Base-by-base conservation (phyloP, 2,888 invertebrate genomes). In the Dastarcus helophoroides region DNA sequence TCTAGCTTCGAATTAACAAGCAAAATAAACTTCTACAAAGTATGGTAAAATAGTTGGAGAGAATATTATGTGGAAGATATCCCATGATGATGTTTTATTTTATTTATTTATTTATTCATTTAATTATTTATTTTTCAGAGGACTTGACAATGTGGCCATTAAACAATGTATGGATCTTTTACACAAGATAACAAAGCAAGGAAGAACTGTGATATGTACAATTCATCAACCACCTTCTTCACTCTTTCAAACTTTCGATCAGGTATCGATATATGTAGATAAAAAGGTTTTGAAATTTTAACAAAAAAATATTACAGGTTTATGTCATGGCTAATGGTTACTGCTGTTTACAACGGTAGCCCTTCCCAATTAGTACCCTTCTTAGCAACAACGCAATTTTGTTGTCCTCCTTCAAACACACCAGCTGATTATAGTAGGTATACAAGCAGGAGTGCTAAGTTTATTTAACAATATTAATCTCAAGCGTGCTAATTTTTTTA, bases 181-280 rank as follows among this genome's bases (percentile, higher is more conserved):
- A 8, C 73, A 79, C 40, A 67, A 74, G 10, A 65, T 83, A 29
- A 79, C 80, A 0, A 67, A 72, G 9, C 69, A 75, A 47, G 83
- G 82, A 4, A 62, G 83, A 31, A 82, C 80, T 4, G 76, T 85
- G 32, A 69, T 84, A 38, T 82, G 82, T 57, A 83, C 83, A 1
- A 74, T 84, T 33, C 85, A 85, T 56, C 84, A 84, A 48, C 84
- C 85, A 0, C 78, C 79, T 3, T 79, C 83, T 0, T 76, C 79
- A 8, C 64, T 83, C 23, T 82, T 84, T 53, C 67, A 79, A 31
- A 71, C 76, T 48, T 83, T 85, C 53, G 81, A 84, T 44, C 71
- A 71, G 25, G 31, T 34, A 31, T 4, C 14, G 28, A 6, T n/a
- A n/a, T n/a, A n/a, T n/a, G n/a, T n/a, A n/a, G n/a, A n/a, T n/a